These are phyloP conservation scores for Ferrisia virgata DNA, from an alignment of 2,888 invertebrate species.

Conservation along the genomic window DNA sequence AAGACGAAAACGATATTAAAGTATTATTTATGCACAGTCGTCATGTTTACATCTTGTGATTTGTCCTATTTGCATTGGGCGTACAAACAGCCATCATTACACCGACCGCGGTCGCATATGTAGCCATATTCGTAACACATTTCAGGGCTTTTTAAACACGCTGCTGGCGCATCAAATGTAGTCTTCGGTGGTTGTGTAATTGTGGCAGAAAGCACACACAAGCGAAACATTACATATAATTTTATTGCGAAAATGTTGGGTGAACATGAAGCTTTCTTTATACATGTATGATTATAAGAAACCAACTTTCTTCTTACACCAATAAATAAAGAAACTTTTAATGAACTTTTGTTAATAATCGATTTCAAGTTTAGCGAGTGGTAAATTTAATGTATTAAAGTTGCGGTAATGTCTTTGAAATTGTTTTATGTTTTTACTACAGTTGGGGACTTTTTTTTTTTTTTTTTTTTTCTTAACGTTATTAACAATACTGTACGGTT, in stretches of 20 bases:
- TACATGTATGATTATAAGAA: conserved; percentile 15
- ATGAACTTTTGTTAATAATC: conserved; percentile 28
- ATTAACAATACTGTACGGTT: neutral
- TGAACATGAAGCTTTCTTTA: neutral
- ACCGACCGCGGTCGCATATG: neutral
- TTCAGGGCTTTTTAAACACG: neutral
- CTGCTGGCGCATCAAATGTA: neutral
- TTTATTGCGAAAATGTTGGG: conserved; percentile 13
- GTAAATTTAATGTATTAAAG: conserved; percentile 7
- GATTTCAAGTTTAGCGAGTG: neutral
- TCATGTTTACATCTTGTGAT: conserved; percentile 29
- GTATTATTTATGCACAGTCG: conserved; percentile 23
- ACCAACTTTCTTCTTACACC: neutral
- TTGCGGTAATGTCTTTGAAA: neutral
- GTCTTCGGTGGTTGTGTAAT: neutral
- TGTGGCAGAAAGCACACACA: neutral
- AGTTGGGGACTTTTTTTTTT: neutral
- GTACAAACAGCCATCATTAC: neutral
- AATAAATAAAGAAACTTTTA: conserved; percentile 22
- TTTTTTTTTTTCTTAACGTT: neutral
- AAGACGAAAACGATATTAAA: conserved; percentile 9
- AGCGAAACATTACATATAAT: neutral
- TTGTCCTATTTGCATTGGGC: conserved; percentile 29
- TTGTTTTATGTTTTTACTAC: conserved; percentile 10
- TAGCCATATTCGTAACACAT: neutral